A percentile compares a stretch with the other conserved stretches of the same genome.
phyloP scores from a whole-genome alignment of 2,888 invertebrate genomes.

The Micropterix aruncella region DNA sequence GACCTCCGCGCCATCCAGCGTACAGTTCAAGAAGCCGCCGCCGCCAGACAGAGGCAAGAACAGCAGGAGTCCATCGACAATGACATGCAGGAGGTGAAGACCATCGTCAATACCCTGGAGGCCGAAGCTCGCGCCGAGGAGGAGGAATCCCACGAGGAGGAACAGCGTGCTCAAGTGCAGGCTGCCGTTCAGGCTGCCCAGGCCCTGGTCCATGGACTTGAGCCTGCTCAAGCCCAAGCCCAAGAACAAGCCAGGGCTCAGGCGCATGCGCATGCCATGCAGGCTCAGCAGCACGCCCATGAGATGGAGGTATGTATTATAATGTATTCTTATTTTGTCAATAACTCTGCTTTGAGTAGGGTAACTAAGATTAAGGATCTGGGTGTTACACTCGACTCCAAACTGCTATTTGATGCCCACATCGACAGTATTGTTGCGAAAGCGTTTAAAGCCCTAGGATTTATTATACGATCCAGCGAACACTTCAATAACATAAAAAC shows the following conservation, averaged over 20 bases:
- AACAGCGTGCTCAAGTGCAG: not conserved
- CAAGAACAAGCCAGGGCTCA: not conserved
- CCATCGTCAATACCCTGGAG: not conserved
- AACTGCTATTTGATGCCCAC: too few relatives aligned
- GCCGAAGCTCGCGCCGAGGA: not conserved
- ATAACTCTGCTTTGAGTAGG: too few relatives aligned
- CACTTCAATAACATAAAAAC: too few relatives aligned
- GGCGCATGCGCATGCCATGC: not conserved
- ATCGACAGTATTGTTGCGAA: too few relatives aligned
- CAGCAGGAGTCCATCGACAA: constrained; percentile 24
- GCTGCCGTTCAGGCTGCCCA: not conserved
- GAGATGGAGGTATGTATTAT: not conserved
- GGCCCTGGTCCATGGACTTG: not conserved
- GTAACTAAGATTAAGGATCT: too few relatives aligned
- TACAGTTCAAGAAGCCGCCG: constrained; percentile 8
- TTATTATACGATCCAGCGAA: too few relatives aligned
- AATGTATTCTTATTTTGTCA: too few relatives aligned
- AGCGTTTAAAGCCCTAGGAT: too few relatives aligned
- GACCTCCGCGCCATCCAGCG: constrained; percentile 11
- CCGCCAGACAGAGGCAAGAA: not conserved
- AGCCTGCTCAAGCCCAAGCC: not conserved
- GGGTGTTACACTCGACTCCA: too few relatives aligned
- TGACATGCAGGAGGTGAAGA: constrained; percentile 33
- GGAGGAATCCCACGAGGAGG: not conserved
- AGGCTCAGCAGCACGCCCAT: not conserved